These are phyloP conservation scores for Bubo blakistoni DNA, from an alignment of 2,113 vertebrate genomes.

Conservation along the genomic window DNA sequence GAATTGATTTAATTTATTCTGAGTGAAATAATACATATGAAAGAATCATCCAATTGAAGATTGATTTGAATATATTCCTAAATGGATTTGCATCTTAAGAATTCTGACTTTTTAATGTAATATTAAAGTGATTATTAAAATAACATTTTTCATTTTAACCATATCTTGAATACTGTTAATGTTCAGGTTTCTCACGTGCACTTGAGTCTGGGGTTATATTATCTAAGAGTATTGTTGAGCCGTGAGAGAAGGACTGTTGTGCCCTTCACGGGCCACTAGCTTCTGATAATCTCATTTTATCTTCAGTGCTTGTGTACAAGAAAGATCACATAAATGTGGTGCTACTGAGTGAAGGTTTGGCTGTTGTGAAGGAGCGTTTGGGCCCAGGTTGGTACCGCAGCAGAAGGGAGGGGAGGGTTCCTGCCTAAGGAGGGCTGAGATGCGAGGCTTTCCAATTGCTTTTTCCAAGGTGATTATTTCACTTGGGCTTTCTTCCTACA, in stretches of 20 bases:
- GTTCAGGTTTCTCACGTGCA: neutral
- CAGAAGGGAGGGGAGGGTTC: neutral
- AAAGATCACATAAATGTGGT: conserved; percentile 17
- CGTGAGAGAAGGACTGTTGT: conserved; percentile 24
- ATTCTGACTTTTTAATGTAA: neutral
- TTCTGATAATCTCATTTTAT: conserved; percentile 70
- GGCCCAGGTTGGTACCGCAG: neutral
- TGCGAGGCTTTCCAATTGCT: accelerated
- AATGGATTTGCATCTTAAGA: conserved; percentile 7
- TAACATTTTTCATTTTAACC: neutral
- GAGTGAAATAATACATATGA: neutral
- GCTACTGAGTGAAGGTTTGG: neutral
- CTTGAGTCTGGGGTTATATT: conserved; percentile 18
- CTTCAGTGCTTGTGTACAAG: conserved; percentile 49
- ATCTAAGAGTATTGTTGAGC: conserved; percentile 48
- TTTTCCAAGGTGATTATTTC: neutral
- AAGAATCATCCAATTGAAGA: neutral
- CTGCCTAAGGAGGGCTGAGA: neutral
- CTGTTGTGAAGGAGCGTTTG: neutral
- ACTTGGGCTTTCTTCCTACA: neutral
- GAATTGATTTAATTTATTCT: neutral
- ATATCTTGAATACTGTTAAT: neutral
- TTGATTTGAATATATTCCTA: neutral
- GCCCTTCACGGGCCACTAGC: conserved; percentile 69
- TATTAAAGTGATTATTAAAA: neutral